Conservation (phyloP, 2,888 invertebrate genomes). For the Eristalis pertinax region DNA sequence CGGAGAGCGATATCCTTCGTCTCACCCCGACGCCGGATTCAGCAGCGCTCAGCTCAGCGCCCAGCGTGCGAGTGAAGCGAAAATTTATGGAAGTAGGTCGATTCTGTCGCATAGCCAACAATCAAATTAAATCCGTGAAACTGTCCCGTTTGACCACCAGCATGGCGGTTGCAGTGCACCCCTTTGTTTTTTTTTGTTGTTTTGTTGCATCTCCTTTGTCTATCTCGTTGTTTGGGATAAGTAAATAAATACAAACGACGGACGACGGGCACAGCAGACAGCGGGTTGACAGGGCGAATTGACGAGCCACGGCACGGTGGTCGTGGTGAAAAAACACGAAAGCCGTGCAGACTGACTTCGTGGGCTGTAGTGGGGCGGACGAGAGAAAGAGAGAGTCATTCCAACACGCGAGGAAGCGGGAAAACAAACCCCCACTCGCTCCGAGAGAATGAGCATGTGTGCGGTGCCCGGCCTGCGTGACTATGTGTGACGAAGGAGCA, state of each 20-base stretch:
- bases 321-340: neutral
- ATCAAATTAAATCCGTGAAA: slow-evolving; percentile 64
- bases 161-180: slow-evolving; percentile 13
- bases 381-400: neutral
- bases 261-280: slow-evolving; percentile 19
- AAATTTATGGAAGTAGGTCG: slow-evolving; percentile 72
- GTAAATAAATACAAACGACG: slow-evolving; percentile 43
- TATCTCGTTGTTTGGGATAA: slow-evolving; percentile 1
- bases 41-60: neutral
- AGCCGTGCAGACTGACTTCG: slow-evolving; percentile 1
- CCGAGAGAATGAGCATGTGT: neutral
- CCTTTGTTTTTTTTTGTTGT: slow-evolving; percentile 3
- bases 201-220: slow-evolving; percentile 19
- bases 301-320: slow-evolving; percentile 19
- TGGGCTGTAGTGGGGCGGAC: no score
- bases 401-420: no score
- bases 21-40: neutral
- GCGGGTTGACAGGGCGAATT: slow-evolving; percentile 37
- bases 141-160: slow-evolving; percentile 57
- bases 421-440: neutral
- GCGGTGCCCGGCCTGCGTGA: neutral
- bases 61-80: slow-evolving; percentile 11
- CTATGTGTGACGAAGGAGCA: neutral
- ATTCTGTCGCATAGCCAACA: slow-evolving; percentile 71
- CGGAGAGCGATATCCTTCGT: slow-evolving; percentile 12